A percentile compares a stretch with the other conserved stretches of the same genome.
phyloP scores from a whole-genome alignment of 2,888 invertebrate genomes.

The Eupsilia transversa region DNA sequence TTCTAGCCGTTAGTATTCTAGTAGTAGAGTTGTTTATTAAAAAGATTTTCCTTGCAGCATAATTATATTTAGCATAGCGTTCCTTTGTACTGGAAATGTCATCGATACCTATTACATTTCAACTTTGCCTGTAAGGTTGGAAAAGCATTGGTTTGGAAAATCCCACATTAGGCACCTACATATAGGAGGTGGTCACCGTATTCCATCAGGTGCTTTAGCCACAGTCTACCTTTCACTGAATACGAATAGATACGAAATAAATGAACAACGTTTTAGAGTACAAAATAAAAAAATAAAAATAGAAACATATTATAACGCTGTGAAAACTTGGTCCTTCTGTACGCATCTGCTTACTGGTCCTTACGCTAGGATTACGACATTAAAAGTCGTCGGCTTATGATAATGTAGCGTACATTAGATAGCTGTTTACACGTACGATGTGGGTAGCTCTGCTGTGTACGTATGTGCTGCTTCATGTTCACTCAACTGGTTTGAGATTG shows the following conservation, averaged over 20 bases:
- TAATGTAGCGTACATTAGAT: slow-evolving; percentile 55
- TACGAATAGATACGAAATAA: too few species aligned
- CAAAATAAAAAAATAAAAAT: too few species aligned
- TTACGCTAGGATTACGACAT: slow-evolving; percentile 46
- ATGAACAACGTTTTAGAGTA: too few species aligned
- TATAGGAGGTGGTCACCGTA: neutral
- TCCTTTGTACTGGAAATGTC: neutral
- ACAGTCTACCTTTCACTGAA: too few species aligned
- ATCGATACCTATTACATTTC: neutral
- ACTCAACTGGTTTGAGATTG: slow-evolving; percentile 4
- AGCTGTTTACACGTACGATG: slow-evolving; percentile 56
- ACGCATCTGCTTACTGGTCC: neutral
- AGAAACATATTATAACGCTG: too few species aligned
- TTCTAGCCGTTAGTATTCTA: neutral
- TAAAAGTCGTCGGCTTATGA: slow-evolving; percentile 58
- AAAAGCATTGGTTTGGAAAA: neutral
- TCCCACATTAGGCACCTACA: neutral
- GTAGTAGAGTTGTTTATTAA: neutral
- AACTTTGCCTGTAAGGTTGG: neutral
- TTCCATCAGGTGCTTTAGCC: neutral
- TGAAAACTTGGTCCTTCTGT: slow-evolving; percentile 42
- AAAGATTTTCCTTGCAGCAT: neutral
- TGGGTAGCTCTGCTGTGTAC: slow-evolving; percentile 39
- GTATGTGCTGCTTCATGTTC: neutral
- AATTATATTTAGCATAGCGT: neutral